phyloP scores from a whole-genome alignment of 2,888 invertebrate genomes.

The Drepana falcataria region DNA sequence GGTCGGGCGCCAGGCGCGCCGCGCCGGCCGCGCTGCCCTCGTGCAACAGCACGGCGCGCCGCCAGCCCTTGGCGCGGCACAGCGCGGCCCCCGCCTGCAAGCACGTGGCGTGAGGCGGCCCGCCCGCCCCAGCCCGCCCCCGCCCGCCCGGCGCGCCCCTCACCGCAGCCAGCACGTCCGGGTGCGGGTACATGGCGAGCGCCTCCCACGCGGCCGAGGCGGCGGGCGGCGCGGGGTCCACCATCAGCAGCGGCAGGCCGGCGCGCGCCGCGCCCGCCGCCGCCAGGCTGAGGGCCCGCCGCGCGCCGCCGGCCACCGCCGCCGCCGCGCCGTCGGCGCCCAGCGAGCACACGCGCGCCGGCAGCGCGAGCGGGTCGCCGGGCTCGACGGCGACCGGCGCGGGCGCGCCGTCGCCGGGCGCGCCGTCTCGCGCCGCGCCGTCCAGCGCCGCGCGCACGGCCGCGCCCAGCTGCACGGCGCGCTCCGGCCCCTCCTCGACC shows the following conservation, averaged over 20 bases:
- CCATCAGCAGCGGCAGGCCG: slow-evolving; percentile 45
- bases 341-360: slow-evolving; percentile 23
- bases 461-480: slow-evolving; percentile 33
- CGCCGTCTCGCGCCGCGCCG: slow-evolving; percentile 8
- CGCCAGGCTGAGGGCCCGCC: slow-evolving; percentile 22
- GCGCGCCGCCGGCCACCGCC: slow-evolving; percentile 26
- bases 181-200: slow-evolving; percentile 47
- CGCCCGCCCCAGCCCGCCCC: not conserved
- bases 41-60: slow-evolving; percentile 56
- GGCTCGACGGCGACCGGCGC: slow-evolving; percentile 24
- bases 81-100: slow-evolving; percentile 45
- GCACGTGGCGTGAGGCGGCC: not conserved
- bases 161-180: slow-evolving; percentile 39
- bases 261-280: slow-evolving; percentile 48
- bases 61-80: slow-evolving; percentile 55
- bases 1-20: slow-evolving; percentile 30
- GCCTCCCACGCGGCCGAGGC: slow-evolving; percentile 36
- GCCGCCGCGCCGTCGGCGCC: slow-evolving; percentile 14
- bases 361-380: slow-evolving; percentile 24
- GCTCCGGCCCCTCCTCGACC: slow-evolving; percentile 32
- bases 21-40: slow-evolving; percentile 42
- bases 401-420: slow-evolving; percentile 9
- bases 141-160: not conserved
- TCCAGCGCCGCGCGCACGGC: slow-evolving; percentile 29
- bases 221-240: slow-evolving; percentile 29